Evolutionary conservation across 2,113 vertebrate species (phyloP).

Genomic region (Melanerpes aurifrons): DNA sequence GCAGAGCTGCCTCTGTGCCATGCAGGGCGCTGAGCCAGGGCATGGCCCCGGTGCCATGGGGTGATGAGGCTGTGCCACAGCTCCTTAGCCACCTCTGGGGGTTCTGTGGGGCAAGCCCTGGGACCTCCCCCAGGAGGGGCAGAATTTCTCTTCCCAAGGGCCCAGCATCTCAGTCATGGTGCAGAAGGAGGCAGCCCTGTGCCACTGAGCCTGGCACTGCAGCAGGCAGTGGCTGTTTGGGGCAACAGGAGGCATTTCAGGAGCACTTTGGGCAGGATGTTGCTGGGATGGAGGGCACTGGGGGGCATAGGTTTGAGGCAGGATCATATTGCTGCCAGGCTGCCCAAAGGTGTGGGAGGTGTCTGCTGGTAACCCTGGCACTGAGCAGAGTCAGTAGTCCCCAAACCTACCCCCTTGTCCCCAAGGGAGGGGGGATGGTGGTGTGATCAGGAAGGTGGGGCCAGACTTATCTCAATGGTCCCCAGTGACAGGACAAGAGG

Average conservation of each 20-base stretch:
- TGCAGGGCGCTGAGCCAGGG: accelerated
- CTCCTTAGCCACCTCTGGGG: accelerated
- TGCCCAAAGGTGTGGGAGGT: not conserved
- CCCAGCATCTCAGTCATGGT: accelerated
- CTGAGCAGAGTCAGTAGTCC: not conserved
- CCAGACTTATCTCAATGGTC: no score
- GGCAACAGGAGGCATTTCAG: not conserved
- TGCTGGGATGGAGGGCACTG: not conserved
- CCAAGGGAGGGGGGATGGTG: accelerated
- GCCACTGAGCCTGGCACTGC: not conserved
- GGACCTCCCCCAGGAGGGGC: not conserved
- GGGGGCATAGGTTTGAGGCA: not conserved
- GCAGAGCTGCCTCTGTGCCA: accelerated
- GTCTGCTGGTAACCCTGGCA: not conserved
- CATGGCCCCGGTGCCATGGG: accelerated
- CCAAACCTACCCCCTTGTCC: accelerated
- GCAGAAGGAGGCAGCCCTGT: not conserved
- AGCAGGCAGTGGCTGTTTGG: accelerated
- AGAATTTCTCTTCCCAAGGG: not conserved
- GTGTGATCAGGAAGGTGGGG: no score
- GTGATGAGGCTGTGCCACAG: accelerated
- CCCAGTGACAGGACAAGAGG: no score
- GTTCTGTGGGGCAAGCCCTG: accelerated
- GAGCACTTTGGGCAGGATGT: not conserved
- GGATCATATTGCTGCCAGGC: not conserved